Percentiles rank a stretch among this genome's conserved stretches.
phyloP scores from a whole-genome alignment of 1,140 invertebrate genomes.

The Conus betulinus region DNA sequence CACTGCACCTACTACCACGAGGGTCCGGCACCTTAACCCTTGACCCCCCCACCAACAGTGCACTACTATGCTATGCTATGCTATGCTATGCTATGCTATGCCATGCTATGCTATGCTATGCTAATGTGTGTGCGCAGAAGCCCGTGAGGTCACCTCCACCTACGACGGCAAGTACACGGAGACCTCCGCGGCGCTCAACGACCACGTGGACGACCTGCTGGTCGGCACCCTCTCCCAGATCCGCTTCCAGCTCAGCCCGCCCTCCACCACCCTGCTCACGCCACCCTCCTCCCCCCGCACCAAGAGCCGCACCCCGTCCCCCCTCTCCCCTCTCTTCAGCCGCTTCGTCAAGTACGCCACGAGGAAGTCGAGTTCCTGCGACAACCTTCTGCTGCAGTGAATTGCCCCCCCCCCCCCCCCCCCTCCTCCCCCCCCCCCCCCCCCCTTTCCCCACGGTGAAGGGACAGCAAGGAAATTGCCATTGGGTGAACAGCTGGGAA shows the following conservation, averaged over 20 bases:
- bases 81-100: too few species aligned
- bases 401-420: neutral
- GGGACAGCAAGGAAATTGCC: neutral
- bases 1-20: too few species aligned
- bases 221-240: conserved; percentile 42
- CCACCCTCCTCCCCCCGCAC: conserved; percentile 22
- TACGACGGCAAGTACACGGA: conserved; percentile 89
- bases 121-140: conserved; percentile 37
- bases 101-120: too few species aligned
- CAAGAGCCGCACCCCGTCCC: conserved; percentile 43
- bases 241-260: conserved; percentile 39
- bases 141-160: conserved; percentile 72
- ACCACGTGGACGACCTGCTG: conserved; percentile 80
- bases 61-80: neutral
- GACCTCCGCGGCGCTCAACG: conserved; percentile 87
- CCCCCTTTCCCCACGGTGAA: neutral
- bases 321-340: conserved; percentile 47
- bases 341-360: conserved; percentile 39
- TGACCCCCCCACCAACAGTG: neutral
- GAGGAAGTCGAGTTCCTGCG: conserved; percentile 24
- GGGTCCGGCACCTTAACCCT: too few species aligned
- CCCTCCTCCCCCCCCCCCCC: too few species aligned
- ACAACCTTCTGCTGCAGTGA: conserved; percentile 32
- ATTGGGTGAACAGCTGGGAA: neutral
- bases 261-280: conserved; percentile 21